Evolutionary conservation across 2,888 invertebrate species (phyloP), one percentile per base, ranked within the genome.

Genomic region (Craniophora ligustri): DNA sequence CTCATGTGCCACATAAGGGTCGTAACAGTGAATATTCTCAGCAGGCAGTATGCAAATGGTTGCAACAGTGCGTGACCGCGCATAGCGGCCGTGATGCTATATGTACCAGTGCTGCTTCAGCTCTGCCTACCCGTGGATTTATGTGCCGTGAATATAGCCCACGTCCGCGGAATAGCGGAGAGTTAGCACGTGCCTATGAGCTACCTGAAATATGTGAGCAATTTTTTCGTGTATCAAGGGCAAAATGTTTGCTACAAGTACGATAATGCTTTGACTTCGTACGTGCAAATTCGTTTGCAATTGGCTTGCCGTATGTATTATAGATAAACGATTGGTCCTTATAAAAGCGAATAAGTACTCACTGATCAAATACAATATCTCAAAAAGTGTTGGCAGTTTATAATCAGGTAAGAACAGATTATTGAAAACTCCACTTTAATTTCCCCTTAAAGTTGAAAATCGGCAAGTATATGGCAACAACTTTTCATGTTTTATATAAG

Each of bases 11-110:
- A 44, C 31, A 55, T 39, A 46, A 44, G 35, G 14, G 30, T n/a
- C 26, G 49, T 59, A 42, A 42, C 50, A 34, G 50, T 65, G 66
- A 49, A 66, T 66, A 66, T 66, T 54, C 66, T 48, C 45, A 14
- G 30, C 49, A 36, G 32, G 51, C 47, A 23, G 18, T 55, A 69
- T 68, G 69, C 58, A 68, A 69, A 69, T 69, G 55, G 42, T 32
- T 51, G 61, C 54, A 45, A 21, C 42, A 28, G 38, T 63, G 56
- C 69, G 68, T 69, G 69, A 62, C 68, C 48, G 32, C 42, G 68
- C 68, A 65, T 65, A 65, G 41, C 39, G 34, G 26, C 13, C 26
- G 23, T 38, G 21, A 18, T 39, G 35, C 50, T 58, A 49, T 42
- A 38, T 46, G 36, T 45, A 45, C 47, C 50, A 32, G 51, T 21